These are phyloP conservation scores for Hypotaenidia okinawae DNA, from an alignment of 2,797 vertebrate species.

Conservation along the genomic window DNA sequence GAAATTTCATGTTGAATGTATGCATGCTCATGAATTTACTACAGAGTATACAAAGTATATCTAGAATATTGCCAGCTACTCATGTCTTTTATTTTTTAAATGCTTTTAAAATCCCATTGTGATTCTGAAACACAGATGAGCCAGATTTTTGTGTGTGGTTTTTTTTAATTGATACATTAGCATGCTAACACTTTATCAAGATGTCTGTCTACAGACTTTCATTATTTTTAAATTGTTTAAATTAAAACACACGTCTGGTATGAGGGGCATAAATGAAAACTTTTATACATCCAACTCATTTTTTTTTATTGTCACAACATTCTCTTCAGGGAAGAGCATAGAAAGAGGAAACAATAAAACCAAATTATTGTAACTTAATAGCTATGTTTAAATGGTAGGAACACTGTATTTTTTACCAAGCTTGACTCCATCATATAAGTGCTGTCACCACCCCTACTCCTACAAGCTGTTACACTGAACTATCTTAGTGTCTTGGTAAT, in stretches of 20 bases:
- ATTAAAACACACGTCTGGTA: background rate
- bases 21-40: background rate
- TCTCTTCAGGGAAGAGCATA: background rate
- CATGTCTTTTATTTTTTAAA: background rate
- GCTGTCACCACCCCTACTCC: background rate
- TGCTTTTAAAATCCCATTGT: background rate
- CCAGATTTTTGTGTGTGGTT: background rate
- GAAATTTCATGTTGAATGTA: background rate
- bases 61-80: background rate
- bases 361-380: background rate
- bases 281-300: background rate
- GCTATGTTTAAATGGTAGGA: background rate
- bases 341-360: background rate
- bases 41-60: background rate
- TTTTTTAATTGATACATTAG: background rate
- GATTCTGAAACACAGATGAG: background rate
- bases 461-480: background rate
- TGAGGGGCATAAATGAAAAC: background rate
- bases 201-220: background rate
- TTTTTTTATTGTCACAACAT: background rate
- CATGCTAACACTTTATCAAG: background rate
- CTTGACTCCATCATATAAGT: background rate
- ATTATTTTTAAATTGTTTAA: background rate
- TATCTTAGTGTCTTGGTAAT: background rate
- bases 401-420: background rate